Evolutionary conservation across 2,113 vertebrate genomes (phyloP).

Genomic region (Neomonachus schauinslandi): DNA sequence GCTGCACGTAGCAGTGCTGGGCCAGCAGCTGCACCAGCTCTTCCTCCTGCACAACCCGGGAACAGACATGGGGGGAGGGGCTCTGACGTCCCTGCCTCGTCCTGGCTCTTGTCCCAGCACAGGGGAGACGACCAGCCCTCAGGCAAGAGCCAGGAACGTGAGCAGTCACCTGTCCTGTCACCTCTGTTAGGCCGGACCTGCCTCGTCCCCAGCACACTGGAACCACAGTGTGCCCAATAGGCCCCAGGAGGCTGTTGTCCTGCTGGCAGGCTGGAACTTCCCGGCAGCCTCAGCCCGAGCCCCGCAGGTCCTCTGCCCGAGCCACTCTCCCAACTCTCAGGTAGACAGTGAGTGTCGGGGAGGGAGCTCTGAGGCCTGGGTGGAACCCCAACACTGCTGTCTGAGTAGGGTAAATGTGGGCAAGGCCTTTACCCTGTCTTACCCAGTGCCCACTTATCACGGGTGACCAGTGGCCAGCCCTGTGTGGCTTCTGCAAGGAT

Average conservation of each 20-base stretch:
- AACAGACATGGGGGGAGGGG: neutral
- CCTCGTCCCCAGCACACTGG: neutral
- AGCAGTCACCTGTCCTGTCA: neutral
- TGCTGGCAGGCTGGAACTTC: neutral
- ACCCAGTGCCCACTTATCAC: neutral
- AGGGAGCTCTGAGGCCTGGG: neutral
- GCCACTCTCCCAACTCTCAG: neutral
- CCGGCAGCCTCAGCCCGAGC: neutral
- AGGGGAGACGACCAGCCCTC: neutral
- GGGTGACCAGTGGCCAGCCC: neutral
- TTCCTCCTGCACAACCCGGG: constrained; percentile 88
- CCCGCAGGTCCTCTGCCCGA: neutral
- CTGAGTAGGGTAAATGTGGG: neutral
- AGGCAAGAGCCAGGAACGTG: neutral
- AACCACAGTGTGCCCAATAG: fast-evolving
- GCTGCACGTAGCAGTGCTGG: constrained; percentile 92
- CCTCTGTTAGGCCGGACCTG: neutral
- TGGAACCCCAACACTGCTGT: neutral
- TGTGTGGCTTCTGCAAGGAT: neutral
- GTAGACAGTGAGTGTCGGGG: neutral
- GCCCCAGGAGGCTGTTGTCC: fast-evolving
- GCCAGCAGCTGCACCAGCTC: constrained; percentile 90
- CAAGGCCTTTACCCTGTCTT: neutral
- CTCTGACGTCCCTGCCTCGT: fast-evolving
- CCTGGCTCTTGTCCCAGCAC: neutral